Conservation (phyloP, 2,113 vertebrate species). For the Seriola dumerili region DNA sequence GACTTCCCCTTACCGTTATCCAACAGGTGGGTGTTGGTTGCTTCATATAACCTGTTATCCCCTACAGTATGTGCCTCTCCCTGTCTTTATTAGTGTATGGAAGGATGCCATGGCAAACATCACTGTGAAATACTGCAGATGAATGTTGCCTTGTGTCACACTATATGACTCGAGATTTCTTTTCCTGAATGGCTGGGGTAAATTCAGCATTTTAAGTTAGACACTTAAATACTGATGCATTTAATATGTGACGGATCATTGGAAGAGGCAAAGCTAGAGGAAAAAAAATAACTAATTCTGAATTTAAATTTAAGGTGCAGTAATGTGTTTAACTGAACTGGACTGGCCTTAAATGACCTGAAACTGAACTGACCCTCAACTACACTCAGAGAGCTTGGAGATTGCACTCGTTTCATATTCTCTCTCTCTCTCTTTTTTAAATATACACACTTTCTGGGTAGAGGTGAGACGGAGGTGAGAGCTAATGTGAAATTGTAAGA, state of each 20-base stretch:
- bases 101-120: background rate
- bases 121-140: constrained; percentile 5
- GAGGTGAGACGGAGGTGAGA: constrained; percentile 20
- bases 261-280: background rate
- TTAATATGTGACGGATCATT: background rate
- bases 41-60: too few species aligned
- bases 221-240: background rate
- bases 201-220: background rate
- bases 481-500: constrained; percentile 27
- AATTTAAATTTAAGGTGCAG: background rate
- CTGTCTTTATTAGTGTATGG: background rate
- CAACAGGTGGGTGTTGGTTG: background rate
- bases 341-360: background rate
- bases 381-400: background rate
- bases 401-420: background rate
- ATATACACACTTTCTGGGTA: constrained; percentile 15
- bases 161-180: background rate
- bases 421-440: background rate
- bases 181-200: background rate
- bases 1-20: background rate
- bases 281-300: background rate
- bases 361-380: constrained; percentile 5
- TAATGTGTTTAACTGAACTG: background rate
- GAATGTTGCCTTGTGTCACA: background rate
- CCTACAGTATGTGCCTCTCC: background rate